These are phyloP conservation scores for Cygnus buccinator DNA, from an alignment of 2,113 vertebrate genomes.

Conservation along the genomic window DNA sequence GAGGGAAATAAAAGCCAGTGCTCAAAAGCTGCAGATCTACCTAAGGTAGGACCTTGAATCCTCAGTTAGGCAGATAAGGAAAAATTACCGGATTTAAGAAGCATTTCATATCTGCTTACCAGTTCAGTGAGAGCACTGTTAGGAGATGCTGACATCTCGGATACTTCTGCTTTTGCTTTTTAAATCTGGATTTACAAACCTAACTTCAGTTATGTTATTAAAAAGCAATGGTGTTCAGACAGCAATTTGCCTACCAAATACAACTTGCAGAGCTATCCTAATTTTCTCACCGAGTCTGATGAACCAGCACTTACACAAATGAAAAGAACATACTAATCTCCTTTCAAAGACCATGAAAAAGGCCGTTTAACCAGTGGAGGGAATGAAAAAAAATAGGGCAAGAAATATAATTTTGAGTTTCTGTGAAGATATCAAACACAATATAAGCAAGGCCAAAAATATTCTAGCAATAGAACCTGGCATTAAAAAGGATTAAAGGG, in stretches of 20 bases:
- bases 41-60: not conserved
- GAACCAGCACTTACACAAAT: slow-evolving; percentile 39
- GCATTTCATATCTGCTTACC: not conserved
- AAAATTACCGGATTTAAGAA: not conserved
- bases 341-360: slow-evolving; percentile 27
- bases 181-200: not conserved
- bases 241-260: slow-evolving; percentile 23
- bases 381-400: not conserved
- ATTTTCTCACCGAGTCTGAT: slow-evolving; percentile 34
- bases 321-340: slow-evolving; percentile 32
- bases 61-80: not conserved
- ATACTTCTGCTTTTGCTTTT: not conserved
- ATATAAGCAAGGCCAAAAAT: not conserved
- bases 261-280: not conserved
- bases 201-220: not conserved
- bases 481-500: slow-evolving; percentile 44
- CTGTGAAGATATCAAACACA: not conserved
- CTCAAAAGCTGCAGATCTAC: not conserved
- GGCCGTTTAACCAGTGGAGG: not conserved
- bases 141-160: not conserved
- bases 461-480: not conserved
- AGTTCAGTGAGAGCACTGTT: not conserved
- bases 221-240: not conserved
- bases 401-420: slow-evolving; percentile 32
- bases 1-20: not conserved